Base-by-base conservation (phyloP, 2,888 invertebrate species). In the Hypomecis punctinalis region DNA sequence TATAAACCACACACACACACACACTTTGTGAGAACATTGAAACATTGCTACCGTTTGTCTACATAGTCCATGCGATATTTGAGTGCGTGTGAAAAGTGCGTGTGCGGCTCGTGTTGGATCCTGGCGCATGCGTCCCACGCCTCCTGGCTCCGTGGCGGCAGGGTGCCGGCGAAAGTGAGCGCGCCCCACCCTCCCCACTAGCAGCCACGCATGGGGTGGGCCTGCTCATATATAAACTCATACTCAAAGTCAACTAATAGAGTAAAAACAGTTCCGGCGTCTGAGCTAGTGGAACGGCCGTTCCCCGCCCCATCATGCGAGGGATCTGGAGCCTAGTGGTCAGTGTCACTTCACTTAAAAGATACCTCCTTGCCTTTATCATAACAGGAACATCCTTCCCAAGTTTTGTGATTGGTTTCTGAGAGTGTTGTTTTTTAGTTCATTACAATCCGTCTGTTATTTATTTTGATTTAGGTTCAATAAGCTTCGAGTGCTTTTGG, bases 271-370 rank as follows among this genome's bases (percentile, higher is more conserved):
- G 89, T 89, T 85, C 85, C 86, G 81, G 81, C 86, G 84, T 78
- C 81, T 84, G 78, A 83, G 84, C 85, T 82, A 73, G 85, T 82
- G 86, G 83, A 85, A 77, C 83, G 82, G 82, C 82, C 83, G 82
- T 82, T 81, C 87, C 89, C 88, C 88, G 85, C 87, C 85, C 85
- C 89, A 91, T 71, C 91, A 94, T 94, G 94, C 91, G 90, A 93
- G 93, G 94, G 94, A 93, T 89, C 91, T 89, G 93, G 94, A 93
- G 93, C 91, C 87, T 87, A 90, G 93, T 93, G 94, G 94, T 94
- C 90, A 94, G 94, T 94, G 86, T 72, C 76, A 81, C 57, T 62
- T 58, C 37, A 58, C 10, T 37, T 58, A 59, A 45, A 37, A 5
- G 37, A 37, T 13, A 36, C 35, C 6, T 48, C 48, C 48, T 48